A percentile compares a stretch with the other conserved stretches of the same genome.
These are phyloP conservation scores for Mionectes macconnelli DNA, from an alignment of 2,113 vertebrate species.

Conservation along the genomic window DNA sequence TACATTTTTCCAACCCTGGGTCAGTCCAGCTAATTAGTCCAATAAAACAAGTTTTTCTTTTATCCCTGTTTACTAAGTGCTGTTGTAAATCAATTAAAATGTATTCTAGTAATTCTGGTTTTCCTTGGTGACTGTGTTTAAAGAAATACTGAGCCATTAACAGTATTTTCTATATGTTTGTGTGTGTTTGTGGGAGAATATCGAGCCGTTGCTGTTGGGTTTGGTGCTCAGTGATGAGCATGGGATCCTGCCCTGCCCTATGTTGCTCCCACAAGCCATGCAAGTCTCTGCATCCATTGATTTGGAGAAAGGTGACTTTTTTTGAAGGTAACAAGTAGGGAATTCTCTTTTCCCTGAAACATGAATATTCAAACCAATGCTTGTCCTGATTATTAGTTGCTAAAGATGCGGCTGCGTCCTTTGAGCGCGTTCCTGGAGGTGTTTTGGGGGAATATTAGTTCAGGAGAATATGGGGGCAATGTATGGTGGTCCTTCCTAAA, in stretches of 20 bases:
- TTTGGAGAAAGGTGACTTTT: neutral
- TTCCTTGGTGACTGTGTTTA: neutral
- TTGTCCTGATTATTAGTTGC: neutral
- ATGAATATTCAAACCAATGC: neutral
- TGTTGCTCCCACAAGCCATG: fast-evolving
- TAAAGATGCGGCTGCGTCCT: fast-evolving
- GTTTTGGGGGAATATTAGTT: neutral
- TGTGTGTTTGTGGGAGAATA: neutral
- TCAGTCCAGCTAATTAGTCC: conserved; percentile 59
- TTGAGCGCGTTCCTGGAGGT: fast-evolving
- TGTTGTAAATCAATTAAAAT: conserved; percentile 69
- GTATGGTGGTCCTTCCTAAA: neutral
- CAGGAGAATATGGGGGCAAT: neutral
- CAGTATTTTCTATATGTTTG: neutral
- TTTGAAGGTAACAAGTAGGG: neutral
- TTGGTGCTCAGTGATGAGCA: neutral
- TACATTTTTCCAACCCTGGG: neutral
- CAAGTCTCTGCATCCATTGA: neutral
- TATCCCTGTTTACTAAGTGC: conserved; percentile 62
- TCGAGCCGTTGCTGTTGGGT: neutral
- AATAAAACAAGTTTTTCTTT: conserved; percentile 68
- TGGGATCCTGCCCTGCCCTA: fast-evolving
- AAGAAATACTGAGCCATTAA: neutral
- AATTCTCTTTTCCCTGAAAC: neutral
- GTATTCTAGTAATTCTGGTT: conserved; percentile 43